Evolutionary conservation across 2,888 invertebrate genomes (phyloP).

Genomic region (Bombyx huttoni): DNA sequence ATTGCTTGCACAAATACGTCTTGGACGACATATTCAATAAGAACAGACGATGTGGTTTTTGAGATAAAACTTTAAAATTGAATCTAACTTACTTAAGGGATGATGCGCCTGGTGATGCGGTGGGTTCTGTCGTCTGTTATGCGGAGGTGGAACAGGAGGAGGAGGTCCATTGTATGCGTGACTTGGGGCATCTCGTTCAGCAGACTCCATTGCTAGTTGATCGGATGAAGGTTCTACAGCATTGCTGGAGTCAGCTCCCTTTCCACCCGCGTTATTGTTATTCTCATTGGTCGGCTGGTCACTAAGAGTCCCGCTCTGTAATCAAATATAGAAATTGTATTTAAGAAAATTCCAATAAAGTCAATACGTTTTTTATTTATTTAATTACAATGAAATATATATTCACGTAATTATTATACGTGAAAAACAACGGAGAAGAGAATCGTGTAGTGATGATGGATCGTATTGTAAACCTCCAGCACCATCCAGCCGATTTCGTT

Average conservation of each 20-base stretch:
- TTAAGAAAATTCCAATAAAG: background rate
- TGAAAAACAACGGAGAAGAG: no score
- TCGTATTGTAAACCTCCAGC: no score
- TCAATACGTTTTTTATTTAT: background rate
- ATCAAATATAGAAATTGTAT: conserved; percentile 7
- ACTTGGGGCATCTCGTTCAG: conserved; percentile 73
- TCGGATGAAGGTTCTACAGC: conserved; percentile 73
- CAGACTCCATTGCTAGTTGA: conserved; percentile 81
- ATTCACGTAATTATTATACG: no score
- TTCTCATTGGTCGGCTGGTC: conserved; percentile 63
- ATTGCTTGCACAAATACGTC: no score
- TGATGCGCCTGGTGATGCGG: conserved; percentile 75
- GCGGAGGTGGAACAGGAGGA: conserved; percentile 75
- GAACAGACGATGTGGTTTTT: no score
- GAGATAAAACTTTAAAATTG: no score
- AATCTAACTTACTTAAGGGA: conserved; percentile 42
- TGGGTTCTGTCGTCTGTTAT: conserved; percentile 82
- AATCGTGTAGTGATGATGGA: no score
- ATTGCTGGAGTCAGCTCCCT: conserved; percentile 69
- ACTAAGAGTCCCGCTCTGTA: conserved; percentile 53
- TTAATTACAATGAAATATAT: no score
- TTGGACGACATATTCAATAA: no score
- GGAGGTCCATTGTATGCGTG: conserved; percentile 68
- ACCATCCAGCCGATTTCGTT: no score
- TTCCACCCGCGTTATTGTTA: conserved; percentile 68